phyloP scores from a whole-genome alignment of 2,113 vertebrate genomes.

The Festucalex cinctus region DNA sequence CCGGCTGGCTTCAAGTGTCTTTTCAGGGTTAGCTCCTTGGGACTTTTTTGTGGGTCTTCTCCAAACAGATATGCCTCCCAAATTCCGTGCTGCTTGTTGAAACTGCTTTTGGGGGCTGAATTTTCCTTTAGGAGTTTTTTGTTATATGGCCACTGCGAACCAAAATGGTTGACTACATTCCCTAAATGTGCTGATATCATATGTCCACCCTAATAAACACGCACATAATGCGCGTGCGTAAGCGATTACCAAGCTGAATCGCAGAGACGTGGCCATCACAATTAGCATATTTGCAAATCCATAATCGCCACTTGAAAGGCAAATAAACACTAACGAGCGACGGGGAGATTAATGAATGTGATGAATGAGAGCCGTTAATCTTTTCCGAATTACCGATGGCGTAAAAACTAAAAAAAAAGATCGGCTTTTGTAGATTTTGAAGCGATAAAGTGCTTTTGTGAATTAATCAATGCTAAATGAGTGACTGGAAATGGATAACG shows the following conservation, averaged over 20 bases:
- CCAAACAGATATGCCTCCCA: background rate
- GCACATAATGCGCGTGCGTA: too few relatives aligned
- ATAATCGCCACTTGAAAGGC: background rate
- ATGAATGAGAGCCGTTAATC: background rate
- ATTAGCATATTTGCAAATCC: background rate
- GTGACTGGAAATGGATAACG: background rate
- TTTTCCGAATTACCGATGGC: background rate
- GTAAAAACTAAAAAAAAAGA: too few relatives aligned
- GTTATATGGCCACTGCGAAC: too few relatives aligned
- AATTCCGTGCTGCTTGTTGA: background rate
- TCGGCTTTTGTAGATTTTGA: background rate
- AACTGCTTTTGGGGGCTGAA: background rate
- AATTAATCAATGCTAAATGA: background rate
- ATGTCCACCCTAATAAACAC: conserved; percentile 34
- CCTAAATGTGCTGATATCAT: too few relatives aligned
- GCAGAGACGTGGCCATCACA: background rate
- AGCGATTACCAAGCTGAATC: background rate
- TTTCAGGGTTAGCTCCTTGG: background rate
- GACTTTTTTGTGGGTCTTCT: background rate
- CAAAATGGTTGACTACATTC: background rate
- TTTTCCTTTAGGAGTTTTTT: background rate
- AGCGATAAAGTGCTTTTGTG: background rate
- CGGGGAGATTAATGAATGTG: background rate
- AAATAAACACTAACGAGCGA: background rate
- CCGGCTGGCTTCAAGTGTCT: background rate